A percentile compares a stretch with the other conserved stretches of the same genome.
These are phyloP conservation scores for Chironex yamaguchii DNA, from an alignment of 30 jellyfish, hydroid and myxozoan genomes.

Conservation along the genomic window DNA sequence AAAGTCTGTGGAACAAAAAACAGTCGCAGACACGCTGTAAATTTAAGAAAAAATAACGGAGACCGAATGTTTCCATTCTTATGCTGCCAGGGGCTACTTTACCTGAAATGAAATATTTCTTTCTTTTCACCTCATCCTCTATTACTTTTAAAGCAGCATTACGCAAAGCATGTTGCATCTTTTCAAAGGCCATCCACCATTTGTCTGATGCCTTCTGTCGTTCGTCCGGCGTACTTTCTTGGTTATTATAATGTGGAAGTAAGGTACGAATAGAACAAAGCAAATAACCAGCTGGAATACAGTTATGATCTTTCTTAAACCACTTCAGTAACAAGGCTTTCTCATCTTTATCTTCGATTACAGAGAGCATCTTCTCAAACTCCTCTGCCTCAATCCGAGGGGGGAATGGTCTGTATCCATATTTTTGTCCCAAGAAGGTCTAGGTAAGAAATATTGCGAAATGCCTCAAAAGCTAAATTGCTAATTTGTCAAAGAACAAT, in stretches of 20 bases:
- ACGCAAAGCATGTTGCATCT: constrained; percentile 74
- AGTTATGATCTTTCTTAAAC: constrained; percentile 78
- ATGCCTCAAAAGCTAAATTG: too few species aligned
- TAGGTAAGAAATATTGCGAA: background rate
- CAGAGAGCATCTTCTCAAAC: constrained; percentile 69
- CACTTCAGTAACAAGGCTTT: constrained; percentile 63
- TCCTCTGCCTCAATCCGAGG: constrained; percentile 78
- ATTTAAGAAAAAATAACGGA: too few species aligned
- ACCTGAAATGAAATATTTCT: constrained; percentile 87
- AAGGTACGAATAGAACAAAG: constrained; percentile 78
- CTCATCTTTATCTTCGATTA: constrained; percentile 38
- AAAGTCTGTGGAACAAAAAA: too few species aligned
- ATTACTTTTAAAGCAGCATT: constrained; percentile 68
- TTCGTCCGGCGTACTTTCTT: constrained; percentile 68
- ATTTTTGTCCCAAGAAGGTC: constrained; percentile 89
- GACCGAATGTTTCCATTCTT: too few species aligned
- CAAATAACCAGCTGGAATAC: constrained; percentile 76
- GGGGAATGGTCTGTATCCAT: constrained; percentile 95
- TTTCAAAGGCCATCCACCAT: constrained; percentile 93
- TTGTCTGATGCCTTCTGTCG: constrained; percentile 73
- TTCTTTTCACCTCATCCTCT: constrained; percentile 3
- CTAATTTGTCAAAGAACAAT: too few species aligned
- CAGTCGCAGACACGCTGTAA: too few species aligned
- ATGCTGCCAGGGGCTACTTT: too few species aligned
- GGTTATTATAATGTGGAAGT: constrained; percentile 78